A percentile compares a stretch with the other conserved stretches of the same genome.
These are phyloP conservation scores for Myopa testacea DNA, from an alignment of 2,888 invertebrate genomes.

Conservation along the genomic window DNA sequence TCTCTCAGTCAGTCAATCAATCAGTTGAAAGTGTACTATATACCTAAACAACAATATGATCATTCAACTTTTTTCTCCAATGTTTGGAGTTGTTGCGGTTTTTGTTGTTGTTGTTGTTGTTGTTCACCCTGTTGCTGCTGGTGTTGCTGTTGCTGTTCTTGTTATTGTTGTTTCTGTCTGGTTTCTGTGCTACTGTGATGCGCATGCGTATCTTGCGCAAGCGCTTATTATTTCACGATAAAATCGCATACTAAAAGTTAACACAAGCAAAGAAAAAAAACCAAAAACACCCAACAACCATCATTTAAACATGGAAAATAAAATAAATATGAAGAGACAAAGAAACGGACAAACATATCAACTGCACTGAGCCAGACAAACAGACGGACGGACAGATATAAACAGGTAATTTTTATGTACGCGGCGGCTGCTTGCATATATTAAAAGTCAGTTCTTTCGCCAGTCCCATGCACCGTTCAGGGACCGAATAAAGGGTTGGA, in stretches of 20 bases:
- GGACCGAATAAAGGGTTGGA: too few species aligned
- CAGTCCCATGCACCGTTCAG: background rate
- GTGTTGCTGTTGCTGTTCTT: conserved; percentile 15
- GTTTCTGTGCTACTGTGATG: conserved; percentile 51
- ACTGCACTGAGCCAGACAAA: conserved; percentile 14
- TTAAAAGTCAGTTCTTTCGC: background rate
- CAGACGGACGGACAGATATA: conserved; percentile 28
- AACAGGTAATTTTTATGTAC: conserved; percentile 48
- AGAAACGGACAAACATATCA: conserved; percentile 11
- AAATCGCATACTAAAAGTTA: conserved; percentile 21
- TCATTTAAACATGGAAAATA: conserved; percentile 18
- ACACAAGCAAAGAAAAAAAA: background rate
- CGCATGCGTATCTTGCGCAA: conserved; percentile 46
- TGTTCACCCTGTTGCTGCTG: background rate
- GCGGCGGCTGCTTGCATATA: conserved; percentile 30
- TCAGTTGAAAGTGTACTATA: background rate
- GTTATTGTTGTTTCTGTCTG: conserved; percentile 37
- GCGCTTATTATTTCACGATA: conserved; percentile 38
- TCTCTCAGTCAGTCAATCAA: conserved; percentile 1
- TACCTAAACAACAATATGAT: too few species aligned
- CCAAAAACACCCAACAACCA: background rate
- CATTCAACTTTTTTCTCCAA: too few species aligned
- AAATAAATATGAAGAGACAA: background rate
- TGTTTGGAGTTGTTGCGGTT: too few species aligned
- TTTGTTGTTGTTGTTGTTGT: background rate